Conservation (phyloP, 2,113 vertebrate genomes). For the Eudyptes chrysolophus region DNA sequence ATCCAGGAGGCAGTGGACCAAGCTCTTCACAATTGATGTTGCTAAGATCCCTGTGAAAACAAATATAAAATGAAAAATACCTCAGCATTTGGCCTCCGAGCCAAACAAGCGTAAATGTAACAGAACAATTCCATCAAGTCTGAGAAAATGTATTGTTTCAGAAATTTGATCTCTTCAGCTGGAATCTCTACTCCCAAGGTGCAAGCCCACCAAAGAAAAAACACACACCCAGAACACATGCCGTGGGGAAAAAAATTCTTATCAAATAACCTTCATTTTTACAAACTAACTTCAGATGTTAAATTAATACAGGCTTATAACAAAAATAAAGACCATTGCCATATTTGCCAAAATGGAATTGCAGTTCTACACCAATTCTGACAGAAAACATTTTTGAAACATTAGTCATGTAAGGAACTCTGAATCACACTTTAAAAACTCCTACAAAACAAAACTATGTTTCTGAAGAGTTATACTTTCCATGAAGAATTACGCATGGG, state of each 20-base stretch:
- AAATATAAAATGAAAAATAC: conserved; percentile 77
- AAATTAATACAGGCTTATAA: conserved; percentile 57
- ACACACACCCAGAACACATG: conserved; percentile 51
- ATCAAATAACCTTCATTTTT: conserved; percentile 54
- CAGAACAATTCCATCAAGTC: conserved; percentile 75
- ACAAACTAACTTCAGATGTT: conserved; percentile 47
- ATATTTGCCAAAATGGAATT: conserved; percentile 58
- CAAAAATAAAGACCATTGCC: conserved; percentile 54
- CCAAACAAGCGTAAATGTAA: conserved; percentile 72
- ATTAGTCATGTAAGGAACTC: conserved; percentile 38
- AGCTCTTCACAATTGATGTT: conserved; percentile 99
- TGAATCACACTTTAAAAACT: conserved; percentile 27
- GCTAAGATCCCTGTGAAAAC: conserved; percentile 93
- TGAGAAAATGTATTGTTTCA: conserved; percentile 77
- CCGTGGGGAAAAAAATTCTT: conserved; percentile 4
- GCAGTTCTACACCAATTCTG: conserved; percentile 27
- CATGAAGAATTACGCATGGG: not conserved
- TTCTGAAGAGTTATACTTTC: conserved; percentile 24
- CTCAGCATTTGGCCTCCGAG: conserved; percentile 68
- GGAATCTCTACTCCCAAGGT: conserved; percentile 73
- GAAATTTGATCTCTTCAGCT: conserved; percentile 76
- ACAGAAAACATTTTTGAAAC: conserved; percentile 54
- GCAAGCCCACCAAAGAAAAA: conserved; percentile 64
- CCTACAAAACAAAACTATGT: not conserved
- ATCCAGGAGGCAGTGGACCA: conserved; percentile 94